Evolutionary conservation across 2,888 invertebrate genomes (phyloP), one percentile per base, ranked within the genome.

Genomic region (Parasteatoda lunata): DNA sequence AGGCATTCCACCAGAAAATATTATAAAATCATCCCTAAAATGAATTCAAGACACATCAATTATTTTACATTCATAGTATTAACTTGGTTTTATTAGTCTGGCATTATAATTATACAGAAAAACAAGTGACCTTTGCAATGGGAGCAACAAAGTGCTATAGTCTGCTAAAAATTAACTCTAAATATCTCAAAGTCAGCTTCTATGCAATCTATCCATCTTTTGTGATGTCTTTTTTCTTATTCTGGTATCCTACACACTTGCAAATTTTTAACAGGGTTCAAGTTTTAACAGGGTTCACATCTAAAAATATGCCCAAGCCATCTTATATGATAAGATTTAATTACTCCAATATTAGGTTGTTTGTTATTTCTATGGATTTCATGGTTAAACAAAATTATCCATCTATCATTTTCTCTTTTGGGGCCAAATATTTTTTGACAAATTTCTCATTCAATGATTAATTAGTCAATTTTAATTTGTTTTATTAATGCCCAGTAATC

Each of bases 1-100:
- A 0, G 98, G 98, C 96, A 99, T 97, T 88, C 99, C 99, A 89
- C 98, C 98, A 92, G 95, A 93, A 93, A 96, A 96, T 70, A 95
- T 93, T 76, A 93, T 91, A 89, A 91, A 92, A 64, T 92, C 91
- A 59, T 92, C 92, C 73, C 94, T 95, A 64, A 90, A 89, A 69
- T 9, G n/a, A 75, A 81, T 70, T 30, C 30, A 30, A 30, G 30
- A 30, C 30, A 30, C 30, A 2, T 30, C 30, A 30, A 30, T 30
- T 30, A 30, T 30, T 30, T 30, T 30, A 30, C 30, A 30, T 30
- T 30, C 30, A 30, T 30, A 30, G 0, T 1, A 30, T 30, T 1
- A 30, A 30, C 30, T 30, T 30, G 30, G 30, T 30, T 30, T 30
- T 30, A 30, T 30, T 30, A 30, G 30, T 30, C 30, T 30, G 30